phyloP scores from a whole-genome alignment of 2,888 invertebrate species.

The Cistogaster globosa region DNA sequence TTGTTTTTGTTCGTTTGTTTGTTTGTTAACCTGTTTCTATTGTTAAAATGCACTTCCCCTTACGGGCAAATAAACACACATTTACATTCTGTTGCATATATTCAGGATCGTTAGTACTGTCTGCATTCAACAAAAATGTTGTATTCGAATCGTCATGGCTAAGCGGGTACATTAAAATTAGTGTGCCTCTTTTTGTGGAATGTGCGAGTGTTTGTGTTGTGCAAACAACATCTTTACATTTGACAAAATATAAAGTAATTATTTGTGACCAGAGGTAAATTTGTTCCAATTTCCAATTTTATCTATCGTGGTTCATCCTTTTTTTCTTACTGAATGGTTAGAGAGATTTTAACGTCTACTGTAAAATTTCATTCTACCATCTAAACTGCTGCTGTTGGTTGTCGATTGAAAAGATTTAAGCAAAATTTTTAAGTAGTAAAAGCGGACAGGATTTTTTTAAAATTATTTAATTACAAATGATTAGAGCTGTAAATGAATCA shows the following conservation, averaged over 20 bases:
- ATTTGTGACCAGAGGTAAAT: no score
- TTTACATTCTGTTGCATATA: conserved; percentile 24
- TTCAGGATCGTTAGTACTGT: neutral
- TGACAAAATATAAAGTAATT: conserved; percentile 1
- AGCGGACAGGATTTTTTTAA: no score
- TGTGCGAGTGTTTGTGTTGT: conserved; percentile 21
- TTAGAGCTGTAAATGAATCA: no score
- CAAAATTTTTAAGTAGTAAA: no score
- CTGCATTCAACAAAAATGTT: conserved; percentile 3
- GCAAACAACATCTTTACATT: conserved; percentile 34
- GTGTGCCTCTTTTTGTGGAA: neutral
- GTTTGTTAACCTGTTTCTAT: conserved; percentile 62
- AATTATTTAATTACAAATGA: no score
- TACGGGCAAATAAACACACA: conserved; percentile 26
- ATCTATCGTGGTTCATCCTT: no score
- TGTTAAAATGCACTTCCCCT: conserved; percentile 59
- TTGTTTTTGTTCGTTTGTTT: conserved; percentile 6
- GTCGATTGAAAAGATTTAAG: no score
- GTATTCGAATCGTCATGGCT: conserved; percentile 53
- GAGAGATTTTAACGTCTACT: no score
- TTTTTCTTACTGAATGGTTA: no score
- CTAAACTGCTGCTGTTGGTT: no score
- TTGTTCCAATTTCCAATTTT: no score
- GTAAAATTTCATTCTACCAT: no score
- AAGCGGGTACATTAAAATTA: conserved; percentile 35